Base-by-base conservation (phyloP, 2,888 invertebrate genomes). In the Drosophila rellima region DNA sequence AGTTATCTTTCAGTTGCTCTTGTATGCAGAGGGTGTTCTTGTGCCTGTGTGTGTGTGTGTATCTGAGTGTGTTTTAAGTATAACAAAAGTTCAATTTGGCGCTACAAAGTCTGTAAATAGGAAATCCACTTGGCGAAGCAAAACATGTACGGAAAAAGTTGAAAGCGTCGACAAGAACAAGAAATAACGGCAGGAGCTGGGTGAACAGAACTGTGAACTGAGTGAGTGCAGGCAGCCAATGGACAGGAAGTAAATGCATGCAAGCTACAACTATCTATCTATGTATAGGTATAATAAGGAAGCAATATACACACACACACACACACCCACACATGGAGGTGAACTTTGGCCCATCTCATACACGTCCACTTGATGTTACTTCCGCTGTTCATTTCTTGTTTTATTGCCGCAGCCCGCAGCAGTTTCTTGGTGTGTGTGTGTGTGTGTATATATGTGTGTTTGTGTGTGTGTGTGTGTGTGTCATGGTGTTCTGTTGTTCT, bases 351-450 rank as follows among this genome's bases (percentile, higher is more conserved):
- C 66, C 81, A 74, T 54, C 48, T 56, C 56, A 63, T 66, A 47
- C 64, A 78, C 59, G 63, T 75, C 74, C 80, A 85, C 80, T 84
- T 75, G 68, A 77, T 67, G 88, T 88, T 74, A 65, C 77, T 85
- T 88, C 83, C 88, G 83, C 83, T 88, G 86, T 88, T 88, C 84
- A 82, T 88, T 88, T 88, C 78, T 72, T 76, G 82, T 85, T 88
- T 84, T 88, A 88, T 85, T 82, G 78, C 86, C 74, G 56, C 65
- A 51, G 86, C 83, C 81, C 33, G 45, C 61, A 63, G 74, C 74
- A 70, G 40, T 70, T 50, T 13, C 23, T 29, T 37, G 15, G 29
- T 57, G 17, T 45, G 10, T 47, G 29, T 51, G 29, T 57, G 17
- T 45, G 10, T 47, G 29, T 51, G 37, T 48, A 35, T 42, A 18